Conservation (phyloP, 2,113 vertebrate genomes). For the Nycticryphes semicollaris region DNA sequence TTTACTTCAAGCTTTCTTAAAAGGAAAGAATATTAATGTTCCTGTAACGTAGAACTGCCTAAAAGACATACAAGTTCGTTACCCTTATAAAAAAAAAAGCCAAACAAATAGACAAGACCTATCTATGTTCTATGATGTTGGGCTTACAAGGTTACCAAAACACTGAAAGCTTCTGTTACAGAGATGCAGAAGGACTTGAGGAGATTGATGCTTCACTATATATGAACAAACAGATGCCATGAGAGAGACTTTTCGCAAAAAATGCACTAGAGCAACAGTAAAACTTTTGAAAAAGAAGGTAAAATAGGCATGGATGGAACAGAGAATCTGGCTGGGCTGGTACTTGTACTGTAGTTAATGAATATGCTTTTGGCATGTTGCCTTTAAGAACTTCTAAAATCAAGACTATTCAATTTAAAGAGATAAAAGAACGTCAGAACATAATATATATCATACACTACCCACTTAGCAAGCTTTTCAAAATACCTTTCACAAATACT, state of each 20-base stretch:
- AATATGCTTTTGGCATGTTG: conserved; percentile 2
- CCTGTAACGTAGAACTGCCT: neutral
- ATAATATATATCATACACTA: neutral
- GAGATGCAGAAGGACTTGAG: conserved; percentile 22
- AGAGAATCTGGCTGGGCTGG: neutral
- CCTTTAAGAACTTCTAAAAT: neutral
- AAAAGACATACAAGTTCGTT: conserved; percentile 40
- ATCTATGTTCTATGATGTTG: neutral
- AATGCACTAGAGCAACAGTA: conserved; percentile 27
- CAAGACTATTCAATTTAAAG: neutral
- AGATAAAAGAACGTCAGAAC: neutral
- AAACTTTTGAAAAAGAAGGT: conserved; percentile 14
- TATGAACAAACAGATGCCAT: neutral
- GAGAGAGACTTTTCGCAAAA: conserved; percentile 30
- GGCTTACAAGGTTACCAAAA: conserved; percentile 48
- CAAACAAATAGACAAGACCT: neutral
- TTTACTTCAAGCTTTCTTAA: conserved; percentile 57
- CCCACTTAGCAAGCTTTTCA: neutral
- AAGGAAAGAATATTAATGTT: conserved; percentile 49
- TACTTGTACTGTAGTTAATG: conserved; percentile 1
- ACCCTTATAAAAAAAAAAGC: neutral
- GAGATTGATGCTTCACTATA: conserved; percentile 22
- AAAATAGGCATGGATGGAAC: neutral
- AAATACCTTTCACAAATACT: neutral
- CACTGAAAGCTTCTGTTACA: conserved; percentile 1